These are phyloP conservation scores for Oegoconia quadripuncta DNA, from an alignment of 2,888 invertebrate genomes.

Conservation along the genomic window DNA sequence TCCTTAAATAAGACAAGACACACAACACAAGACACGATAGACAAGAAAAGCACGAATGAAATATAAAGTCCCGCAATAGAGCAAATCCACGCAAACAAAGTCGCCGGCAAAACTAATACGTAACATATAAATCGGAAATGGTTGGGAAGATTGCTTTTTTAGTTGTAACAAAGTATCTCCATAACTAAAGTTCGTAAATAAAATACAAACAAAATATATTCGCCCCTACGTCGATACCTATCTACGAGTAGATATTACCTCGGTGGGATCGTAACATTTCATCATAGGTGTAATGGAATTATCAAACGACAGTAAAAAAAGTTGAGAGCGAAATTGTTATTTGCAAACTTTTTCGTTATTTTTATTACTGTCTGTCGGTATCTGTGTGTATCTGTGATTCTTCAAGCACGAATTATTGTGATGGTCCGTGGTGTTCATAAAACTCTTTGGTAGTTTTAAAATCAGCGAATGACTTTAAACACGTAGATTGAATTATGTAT, in stretches of 20 bases:
- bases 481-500: too few relatives aligned
- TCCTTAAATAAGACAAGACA: too few relatives aligned
- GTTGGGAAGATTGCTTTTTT: conserved; percentile 47
- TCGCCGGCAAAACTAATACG: neutral
- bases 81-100: neutral
- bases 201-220: conserved; percentile 64
- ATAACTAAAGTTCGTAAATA: conserved; percentile 72
- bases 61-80: too few relatives aligned
- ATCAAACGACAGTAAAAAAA: conserved; percentile 69
- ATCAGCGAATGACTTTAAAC: too few relatives aligned
- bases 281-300: conserved; percentile 76
- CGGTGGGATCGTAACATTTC: conserved; percentile 65
- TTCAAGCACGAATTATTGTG: too few relatives aligned
- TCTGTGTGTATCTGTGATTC: neutral
- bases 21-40: too few relatives aligned
- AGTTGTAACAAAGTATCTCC: conserved; percentile 53
- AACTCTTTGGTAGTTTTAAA: too few relatives aligned
- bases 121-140: conserved; percentile 27
- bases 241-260: too few relatives aligned
- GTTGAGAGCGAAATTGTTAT: conserved; percentile 47
- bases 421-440: too few relatives aligned
- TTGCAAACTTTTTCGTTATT: conserved; percentile 42
- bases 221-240: conserved; percentile 39
- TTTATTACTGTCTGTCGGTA: conserved; percentile 1
- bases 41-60: too few relatives aligned